Base-by-base conservation (phyloP, 2,888 invertebrate species). In the Andrena flavipes region DNA sequence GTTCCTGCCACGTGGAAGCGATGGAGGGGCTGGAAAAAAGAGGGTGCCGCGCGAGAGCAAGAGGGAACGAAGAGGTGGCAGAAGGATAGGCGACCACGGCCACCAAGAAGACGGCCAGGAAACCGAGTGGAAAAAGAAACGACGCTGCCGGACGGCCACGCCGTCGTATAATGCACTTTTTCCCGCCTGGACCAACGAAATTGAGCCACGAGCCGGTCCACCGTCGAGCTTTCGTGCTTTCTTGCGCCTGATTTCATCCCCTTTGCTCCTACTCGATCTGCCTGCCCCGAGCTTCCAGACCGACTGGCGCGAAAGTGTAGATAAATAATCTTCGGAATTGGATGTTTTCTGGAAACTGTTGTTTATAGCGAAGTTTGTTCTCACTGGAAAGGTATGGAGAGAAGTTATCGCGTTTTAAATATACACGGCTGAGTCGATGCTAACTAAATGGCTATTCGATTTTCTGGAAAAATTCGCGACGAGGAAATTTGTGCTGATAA, bases 1-100 rank as follows among this genome's bases (percentile, higher is more conserved):
- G 82, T 69, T 69, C 86, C 74, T 84, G 85, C 84, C 86, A 87
- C 84, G 90, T 87, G 89, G 85, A 69, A 80, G 48, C 68, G 51
- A 67, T 78, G 84, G 74, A 63, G 64, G 82, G 80, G 77, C 75
- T 72, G 80, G 82, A 33, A 80, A 78, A 77, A 86, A 79, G 68
- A 74, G 78, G 78, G 82, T 69, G 76, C 51, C 60, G 30, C 23
- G 60, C n/a, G 63, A 73, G 65, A 63, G 70, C 56, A 74, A 74
- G 51, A 16, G 23, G 63, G 49, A 48, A 16, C 16, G 63, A 56
- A 49, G 10, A 48, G 49, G 59, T 56, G 30, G 35, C 5, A 42
- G 51, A 30, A 6, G 65, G 30, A 48, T 63, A 7, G 60, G 77
- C 69, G 80, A 72, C 42, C 54, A 30, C 51, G 72, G 62, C 68